Conservation (phyloP, 2,797 vertebrate species). For the Eremophila alpestris region DNA sequence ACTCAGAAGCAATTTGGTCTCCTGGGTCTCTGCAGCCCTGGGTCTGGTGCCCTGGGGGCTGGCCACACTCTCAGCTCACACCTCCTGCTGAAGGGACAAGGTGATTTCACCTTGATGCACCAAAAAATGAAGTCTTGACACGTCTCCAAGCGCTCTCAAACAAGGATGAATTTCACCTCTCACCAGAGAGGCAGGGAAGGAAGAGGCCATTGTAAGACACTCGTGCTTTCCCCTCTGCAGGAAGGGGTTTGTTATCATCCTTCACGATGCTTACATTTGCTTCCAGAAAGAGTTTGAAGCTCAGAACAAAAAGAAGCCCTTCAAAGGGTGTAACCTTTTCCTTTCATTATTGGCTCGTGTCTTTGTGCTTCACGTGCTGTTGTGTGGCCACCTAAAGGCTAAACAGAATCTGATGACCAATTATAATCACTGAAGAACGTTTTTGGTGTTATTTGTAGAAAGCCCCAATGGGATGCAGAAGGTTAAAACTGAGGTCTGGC, state of each 20-base stretch:
- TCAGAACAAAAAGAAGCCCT: background rate
- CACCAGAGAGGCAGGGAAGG: background rate
- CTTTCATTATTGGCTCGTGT: background rate
- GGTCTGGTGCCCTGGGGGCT: background rate
- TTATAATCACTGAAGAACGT: background rate
- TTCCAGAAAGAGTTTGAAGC: background rate
- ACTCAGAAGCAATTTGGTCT: background rate
- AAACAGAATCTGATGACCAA: background rate
- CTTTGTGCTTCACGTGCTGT: background rate
- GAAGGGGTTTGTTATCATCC: background rate
- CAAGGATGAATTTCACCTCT: background rate
- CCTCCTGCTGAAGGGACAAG: background rate
- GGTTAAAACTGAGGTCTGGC: background rate
- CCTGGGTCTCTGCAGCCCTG: background rate
- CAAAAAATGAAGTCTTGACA: background rate
- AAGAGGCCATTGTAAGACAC: background rate
- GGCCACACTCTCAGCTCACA: rapidly evolving
- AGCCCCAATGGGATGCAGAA: background rate
- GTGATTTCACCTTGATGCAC: background rate
- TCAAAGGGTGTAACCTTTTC: background rate
- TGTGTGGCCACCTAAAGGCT: background rate
- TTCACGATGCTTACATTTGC: background rate
- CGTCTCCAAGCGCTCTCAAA: background rate
- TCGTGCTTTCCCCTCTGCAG: background rate
- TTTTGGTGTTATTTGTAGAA: background rate